Base-by-base conservation (phyloP, 2,888 invertebrate species). In the Mycalesis mineus region DNA sequence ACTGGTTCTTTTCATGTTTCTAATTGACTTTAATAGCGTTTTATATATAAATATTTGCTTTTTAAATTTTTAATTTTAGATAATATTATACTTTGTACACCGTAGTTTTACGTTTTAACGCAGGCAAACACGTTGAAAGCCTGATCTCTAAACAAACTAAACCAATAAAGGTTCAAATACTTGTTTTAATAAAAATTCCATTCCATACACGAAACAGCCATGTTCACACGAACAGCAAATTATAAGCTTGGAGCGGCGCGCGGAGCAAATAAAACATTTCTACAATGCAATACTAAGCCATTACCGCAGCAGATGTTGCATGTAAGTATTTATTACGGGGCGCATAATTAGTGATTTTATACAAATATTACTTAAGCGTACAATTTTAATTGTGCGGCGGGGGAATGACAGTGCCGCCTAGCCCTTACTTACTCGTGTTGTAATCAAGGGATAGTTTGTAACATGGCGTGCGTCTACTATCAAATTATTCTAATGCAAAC, bases 291-390 rank as follows among this genome's bases (percentile, higher is more conserved):
- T 71, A 70, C 72, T 67, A 64, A 62, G 68, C 72, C 78, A 83
- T 81, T 83, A 79, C 68, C 68, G 66, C 74, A 76, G 79, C 88
- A 89, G 88, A 88, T 88, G 88, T 82, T 79, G 80, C 77, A 75
- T 80, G 77, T 77, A 85, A 80, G 79, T 83, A 84, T 84, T 82
- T 82, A 88, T 88, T 88, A 87, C 80, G 68, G 78, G 78, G 73
- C 71, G 74, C 74, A 72, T 88, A 87, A 88, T 88, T 85, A 86
- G 82, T 80, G 79, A 86, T 84, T 86, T 82, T 81, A 79, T 85
- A 85, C 88, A 88, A 89, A 88, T 85, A 88, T 83, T 78, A 82
- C 78, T 80, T 83, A 80, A 72, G 81, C 81, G 80, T 84, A 81
- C 79, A 70, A 77, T 84, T 88, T 83, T 88, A 87, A 87, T 87